Evolutionary conservation across 2,888 invertebrate species (phyloP).

Genomic region (Andrena haemorrhoa): DNA sequence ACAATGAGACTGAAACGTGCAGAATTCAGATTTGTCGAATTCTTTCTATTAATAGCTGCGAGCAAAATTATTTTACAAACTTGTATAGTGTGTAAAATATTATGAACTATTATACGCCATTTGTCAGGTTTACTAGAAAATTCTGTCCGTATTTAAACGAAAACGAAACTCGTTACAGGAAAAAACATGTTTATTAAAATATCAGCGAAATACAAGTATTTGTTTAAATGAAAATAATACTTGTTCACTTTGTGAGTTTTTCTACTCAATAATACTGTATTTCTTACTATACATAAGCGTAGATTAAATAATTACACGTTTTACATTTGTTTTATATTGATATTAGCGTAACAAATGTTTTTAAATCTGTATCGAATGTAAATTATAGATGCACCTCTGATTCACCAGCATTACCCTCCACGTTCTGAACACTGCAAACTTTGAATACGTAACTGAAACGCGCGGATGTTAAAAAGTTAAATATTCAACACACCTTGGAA

Average conservation of each 20-base stretch:
- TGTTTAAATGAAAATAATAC: background rate
- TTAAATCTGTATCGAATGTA: no score
- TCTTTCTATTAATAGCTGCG: background rate
- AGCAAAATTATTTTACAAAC: background rate
- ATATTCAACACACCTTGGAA: background rate
- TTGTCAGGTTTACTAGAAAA: no score
- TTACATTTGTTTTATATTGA: background rate
- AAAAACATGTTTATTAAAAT: background rate
- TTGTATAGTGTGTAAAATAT: background rate
- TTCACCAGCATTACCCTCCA: background rate
- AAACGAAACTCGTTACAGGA: background rate
- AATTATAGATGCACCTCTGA: background rate
- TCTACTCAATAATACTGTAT: background rate
- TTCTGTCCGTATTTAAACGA: background rate
- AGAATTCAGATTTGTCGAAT: background rate
- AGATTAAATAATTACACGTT: background rate
- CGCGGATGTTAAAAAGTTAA: constrained; percentile 1
- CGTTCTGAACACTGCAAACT: background rate
- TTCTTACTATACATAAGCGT: background rate
- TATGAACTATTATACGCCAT: background rate
- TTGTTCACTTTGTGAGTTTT: background rate
- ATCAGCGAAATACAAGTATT: background rate
- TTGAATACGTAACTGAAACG: constrained; percentile 5
- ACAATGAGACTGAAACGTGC: background rate
- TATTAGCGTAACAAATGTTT: no score